These are phyloP conservation scores for Microctonus brassicae DNA, from an alignment of 2,888 invertebrate species.

Conservation along the genomic window DNA sequence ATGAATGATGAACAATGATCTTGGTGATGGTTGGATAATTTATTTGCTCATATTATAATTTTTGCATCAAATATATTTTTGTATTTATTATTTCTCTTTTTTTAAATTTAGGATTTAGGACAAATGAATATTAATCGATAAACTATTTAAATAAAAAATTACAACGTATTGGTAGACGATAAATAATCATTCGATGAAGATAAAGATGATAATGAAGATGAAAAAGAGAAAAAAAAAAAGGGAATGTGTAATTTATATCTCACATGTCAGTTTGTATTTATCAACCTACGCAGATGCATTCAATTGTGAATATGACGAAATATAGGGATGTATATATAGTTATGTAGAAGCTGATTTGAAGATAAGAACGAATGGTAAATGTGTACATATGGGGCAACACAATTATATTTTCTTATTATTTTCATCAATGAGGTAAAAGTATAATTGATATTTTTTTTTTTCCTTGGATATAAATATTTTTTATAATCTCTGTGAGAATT, in stretches of 20 bases:
- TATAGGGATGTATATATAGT: neutral
- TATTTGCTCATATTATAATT: neutral
- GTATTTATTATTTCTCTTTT: neutral
- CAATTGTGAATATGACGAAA: neutral
- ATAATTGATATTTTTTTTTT: too few species aligned
- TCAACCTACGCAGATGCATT: conserved; percentile 4
- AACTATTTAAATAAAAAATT: too few species aligned
- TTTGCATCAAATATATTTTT: neutral
- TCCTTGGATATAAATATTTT: too few species aligned
- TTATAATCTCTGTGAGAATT: too few species aligned
- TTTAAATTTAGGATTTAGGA: neutral
- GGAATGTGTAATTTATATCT: neutral
- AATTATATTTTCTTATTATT: too few species aligned
- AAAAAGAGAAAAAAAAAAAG: neutral
- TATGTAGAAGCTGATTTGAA: neutral
- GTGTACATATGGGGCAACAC: too few species aligned
- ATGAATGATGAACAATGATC: neutral
- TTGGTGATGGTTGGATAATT: neutral
- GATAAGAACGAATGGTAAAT: neutral
- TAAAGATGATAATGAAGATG: too few species aligned
- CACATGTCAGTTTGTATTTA: neutral
- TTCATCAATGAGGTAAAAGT: too few species aligned
- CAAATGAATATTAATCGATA: too few species aligned
- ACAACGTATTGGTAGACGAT: too few species aligned
- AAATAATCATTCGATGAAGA: neutral